Base-by-base conservation (phyloP, 2,797 vertebrate genomes). In the Rhinella marina region DNA sequence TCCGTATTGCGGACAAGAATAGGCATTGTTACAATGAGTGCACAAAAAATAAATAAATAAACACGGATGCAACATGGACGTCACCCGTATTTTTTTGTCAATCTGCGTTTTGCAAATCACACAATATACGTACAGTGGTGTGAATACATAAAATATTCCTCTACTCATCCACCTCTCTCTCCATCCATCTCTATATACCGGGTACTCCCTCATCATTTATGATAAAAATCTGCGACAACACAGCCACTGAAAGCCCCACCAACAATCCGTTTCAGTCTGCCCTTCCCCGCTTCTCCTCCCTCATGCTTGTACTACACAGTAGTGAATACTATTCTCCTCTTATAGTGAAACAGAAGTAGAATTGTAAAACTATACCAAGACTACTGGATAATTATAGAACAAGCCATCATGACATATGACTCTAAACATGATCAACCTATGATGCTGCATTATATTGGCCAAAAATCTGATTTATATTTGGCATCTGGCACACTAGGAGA, bases 401-500 rank as follows among this genome's bases (percentile, higher is more conserved):
- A 61, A 81, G 84, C 21, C 72, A 82, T 54, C 64, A 17, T 77
- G 88, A 82, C 61, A 78, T 82, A 32, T 70, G 70, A 82, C 70
- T 66, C 62, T 57, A 66, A 50, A 86, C 68, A 70, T 77, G 41
- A 85, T 85, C 64, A 89, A 82, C 61, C 76, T 75, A 82, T 78
- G 82, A 76, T 23, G 79, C 73, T 59, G 50, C 13, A 88, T 82
- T 82, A 82, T 70, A 86, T 62, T 80, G 73, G 80, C n/a, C 73
- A 52, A 82, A 29, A 82, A 84, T 85, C 23, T 79, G 75, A 84
- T 66, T 80, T 86, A 82, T 80, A 72, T 80, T 68, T 86, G 81
- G 75, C 88, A 86, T 89, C 85, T 86, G 85, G 81, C 75, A 80
- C 81, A 68, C 80, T 86, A 73, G 59, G 81, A 87, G 27, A 79